Evolutionary conservation across 2,113 vertebrate species (phyloP).

Genomic region (Acanthochromis polyacanthus): DNA sequence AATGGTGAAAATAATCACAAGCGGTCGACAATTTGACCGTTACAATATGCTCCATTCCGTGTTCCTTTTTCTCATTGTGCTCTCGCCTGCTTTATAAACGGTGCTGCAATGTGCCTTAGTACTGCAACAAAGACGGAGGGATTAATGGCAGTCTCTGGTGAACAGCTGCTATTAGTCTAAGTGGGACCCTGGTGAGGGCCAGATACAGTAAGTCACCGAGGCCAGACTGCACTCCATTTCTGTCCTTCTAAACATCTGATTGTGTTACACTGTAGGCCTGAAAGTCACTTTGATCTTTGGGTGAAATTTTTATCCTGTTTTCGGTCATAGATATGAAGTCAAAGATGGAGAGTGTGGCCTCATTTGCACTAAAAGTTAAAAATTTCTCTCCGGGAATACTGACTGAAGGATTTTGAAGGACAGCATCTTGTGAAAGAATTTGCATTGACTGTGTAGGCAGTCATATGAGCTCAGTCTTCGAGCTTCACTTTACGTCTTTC

Average conservation of each 20-base stretch:
- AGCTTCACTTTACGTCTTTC: not conserved
- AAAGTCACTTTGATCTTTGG: conserved; percentile 15
- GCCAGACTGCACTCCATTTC: conserved; percentile 11
- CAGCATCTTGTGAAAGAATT: not conserved
- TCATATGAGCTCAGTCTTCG: not conserved
- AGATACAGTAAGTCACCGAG: not conserved
- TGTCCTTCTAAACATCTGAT: conserved; percentile 3
- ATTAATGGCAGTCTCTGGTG: conserved; percentile 11
- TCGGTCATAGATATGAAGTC: not conserved
- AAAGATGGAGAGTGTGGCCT: not conserved
- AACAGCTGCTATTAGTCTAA: conserved; percentile 35
- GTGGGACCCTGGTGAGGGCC: conserved; percentile 27
- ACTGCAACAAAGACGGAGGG: conserved; percentile 14
- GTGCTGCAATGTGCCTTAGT: not conserved
- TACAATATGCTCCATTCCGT: not conserved
- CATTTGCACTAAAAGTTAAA: not conserved
- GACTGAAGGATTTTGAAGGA: not conserved
- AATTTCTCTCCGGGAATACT: not conserved
- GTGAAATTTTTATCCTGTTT: not conserved
- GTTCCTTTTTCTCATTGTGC: not conserved
- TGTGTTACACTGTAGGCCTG: not conserved
- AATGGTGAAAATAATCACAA: not conserved
- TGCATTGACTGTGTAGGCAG: not conserved
- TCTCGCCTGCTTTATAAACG: conserved; percentile 7
- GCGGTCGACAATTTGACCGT: not conserved